phyloP scores from a whole-genome alignment of 2,888 invertebrate species.

The Poecilobothrus nobilitatus region DNA sequence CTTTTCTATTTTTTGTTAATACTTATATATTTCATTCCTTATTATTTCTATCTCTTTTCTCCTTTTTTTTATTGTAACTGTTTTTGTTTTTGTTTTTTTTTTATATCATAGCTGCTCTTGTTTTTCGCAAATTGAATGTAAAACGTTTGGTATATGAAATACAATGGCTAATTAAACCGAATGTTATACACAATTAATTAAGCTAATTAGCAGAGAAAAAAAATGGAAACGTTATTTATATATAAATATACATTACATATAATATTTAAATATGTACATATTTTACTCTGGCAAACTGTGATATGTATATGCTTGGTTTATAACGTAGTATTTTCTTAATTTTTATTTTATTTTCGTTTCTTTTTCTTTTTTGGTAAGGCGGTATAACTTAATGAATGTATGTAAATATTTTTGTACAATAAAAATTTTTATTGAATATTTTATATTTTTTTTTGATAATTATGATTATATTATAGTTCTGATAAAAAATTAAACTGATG shows the following conservation, averaged over 20 bases:
- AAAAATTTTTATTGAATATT: too few relatives aligned
- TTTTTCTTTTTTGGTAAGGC: too few relatives aligned
- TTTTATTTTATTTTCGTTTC: too few relatives aligned
- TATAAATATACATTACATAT: not conserved
- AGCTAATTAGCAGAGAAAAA: conserved; percentile 29
- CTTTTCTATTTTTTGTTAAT: not conserved
- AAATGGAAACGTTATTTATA: not conserved
- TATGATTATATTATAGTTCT: too few relatives aligned
- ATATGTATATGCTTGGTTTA: too few relatives aligned
- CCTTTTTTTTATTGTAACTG: not conserved
- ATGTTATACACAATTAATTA: conserved; percentile 32
- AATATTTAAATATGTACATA: not conserved
- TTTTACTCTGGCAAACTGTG: too few relatives aligned
- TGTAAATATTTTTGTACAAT: too few relatives aligned
- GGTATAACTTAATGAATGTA: too few relatives aligned
- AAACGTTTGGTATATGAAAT: conserved; percentile 27
- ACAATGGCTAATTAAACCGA: conserved; percentile 31
- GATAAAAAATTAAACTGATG: too few relatives aligned
- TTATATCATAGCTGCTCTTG: conserved; percentile 28
- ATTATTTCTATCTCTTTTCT: not conserved
- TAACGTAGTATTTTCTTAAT: too few relatives aligned
- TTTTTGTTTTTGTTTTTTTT: conserved; percentile 23
- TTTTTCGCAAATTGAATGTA: conserved; percentile 31
- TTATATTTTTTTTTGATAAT: too few relatives aligned
- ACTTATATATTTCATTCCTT: too few relatives aligned